phyloP scores from a whole-genome alignment of 1,140 invertebrate genomes.

The Drosophila aff. region DNA sequence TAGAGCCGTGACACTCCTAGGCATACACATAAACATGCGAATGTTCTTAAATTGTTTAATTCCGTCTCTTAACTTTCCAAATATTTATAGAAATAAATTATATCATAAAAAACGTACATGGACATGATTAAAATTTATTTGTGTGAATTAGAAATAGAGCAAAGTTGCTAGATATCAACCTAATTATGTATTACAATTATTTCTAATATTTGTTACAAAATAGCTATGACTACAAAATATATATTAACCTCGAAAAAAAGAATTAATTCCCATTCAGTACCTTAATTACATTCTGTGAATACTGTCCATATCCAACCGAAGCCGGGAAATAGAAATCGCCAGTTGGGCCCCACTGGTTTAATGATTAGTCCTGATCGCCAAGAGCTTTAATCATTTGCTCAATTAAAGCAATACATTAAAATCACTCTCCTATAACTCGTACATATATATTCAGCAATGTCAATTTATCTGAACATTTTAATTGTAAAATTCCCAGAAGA shows the following conservation, averaged over 20 bases:
- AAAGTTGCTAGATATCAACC: too few relatives aligned
- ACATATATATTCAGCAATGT: not conserved
- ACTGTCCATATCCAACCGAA: too few relatives aligned
- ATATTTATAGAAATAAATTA: not conserved
- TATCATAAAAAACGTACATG: too few relatives aligned
- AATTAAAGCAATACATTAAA: conserved; percentile 1
- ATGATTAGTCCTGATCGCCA: not conserved
- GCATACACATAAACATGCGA: not conserved
- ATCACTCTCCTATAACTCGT: not conserved
- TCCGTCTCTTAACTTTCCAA: not conserved
- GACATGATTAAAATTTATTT: not conserved
- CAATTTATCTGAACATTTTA: not conserved
- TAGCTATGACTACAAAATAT: too few relatives aligned
- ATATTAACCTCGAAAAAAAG: too few relatives aligned
- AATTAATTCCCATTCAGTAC: too few relatives aligned
- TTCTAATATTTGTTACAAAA: too few relatives aligned
- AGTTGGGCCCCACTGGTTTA: too few relatives aligned
- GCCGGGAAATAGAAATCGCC: too few relatives aligned
- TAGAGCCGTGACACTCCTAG: not conserved
- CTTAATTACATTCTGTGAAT: too few relatives aligned
- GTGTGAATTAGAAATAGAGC: too few relatives aligned
- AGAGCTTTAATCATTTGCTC: not conserved
- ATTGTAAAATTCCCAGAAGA: conserved; percentile 4
- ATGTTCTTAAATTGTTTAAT: not conserved
- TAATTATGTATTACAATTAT: too few relatives aligned